phyloP scores from a whole-genome alignment of 2,888 invertebrate genomes.

The Drosophila putrida region DNA sequence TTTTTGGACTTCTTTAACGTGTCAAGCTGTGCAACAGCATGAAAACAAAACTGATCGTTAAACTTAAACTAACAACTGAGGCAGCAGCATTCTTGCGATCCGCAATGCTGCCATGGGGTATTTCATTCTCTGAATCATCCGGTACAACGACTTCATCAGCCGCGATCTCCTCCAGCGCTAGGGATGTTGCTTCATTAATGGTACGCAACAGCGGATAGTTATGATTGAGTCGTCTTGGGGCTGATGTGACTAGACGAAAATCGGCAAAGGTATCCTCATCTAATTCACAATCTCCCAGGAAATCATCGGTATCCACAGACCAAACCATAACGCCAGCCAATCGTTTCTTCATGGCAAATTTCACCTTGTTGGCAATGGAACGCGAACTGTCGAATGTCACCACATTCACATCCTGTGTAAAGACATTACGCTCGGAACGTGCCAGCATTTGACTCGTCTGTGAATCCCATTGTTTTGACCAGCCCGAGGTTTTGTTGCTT shows the following conservation, averaged over 20 bases:
- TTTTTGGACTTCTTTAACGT: constrained; percentile 24
- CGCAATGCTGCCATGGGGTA: constrained; percentile 82
- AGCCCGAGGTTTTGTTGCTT: constrained; percentile 87
- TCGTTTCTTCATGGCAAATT: constrained; percentile 88
- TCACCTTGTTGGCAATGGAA: constrained; percentile 91
- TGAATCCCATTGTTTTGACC: constrained; percentile 91
- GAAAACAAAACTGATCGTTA: constrained; percentile 32
- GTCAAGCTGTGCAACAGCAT: constrained; percentile 45
- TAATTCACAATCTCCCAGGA: constrained; percentile 89
- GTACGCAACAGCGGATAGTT: constrained; percentile 91
- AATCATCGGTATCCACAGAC: constrained; percentile 96
- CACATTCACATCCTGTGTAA: constrained; percentile 88
- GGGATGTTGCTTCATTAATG: constrained; percentile 89
- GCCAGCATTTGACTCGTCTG: constrained; percentile 85
- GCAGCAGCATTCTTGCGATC: constrained; percentile 70
- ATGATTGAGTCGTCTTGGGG: constrained; percentile 79
- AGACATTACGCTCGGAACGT: constrained; percentile 81
- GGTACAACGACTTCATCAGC: constrained; percentile 81
- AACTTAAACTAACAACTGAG: constrained; percentile 43
- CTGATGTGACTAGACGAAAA: constrained; percentile 77
- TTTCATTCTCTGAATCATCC: constrained; percentile 84
- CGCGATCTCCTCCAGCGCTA: constrained; percentile 86
- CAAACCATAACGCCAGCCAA: constrained; percentile 94
- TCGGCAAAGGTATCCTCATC: constrained; percentile 86
- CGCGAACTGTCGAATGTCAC: constrained; percentile 92